phyloP scores from a whole-genome alignment of 2,888 invertebrate species.

The Leuctra nigra region DNA sequence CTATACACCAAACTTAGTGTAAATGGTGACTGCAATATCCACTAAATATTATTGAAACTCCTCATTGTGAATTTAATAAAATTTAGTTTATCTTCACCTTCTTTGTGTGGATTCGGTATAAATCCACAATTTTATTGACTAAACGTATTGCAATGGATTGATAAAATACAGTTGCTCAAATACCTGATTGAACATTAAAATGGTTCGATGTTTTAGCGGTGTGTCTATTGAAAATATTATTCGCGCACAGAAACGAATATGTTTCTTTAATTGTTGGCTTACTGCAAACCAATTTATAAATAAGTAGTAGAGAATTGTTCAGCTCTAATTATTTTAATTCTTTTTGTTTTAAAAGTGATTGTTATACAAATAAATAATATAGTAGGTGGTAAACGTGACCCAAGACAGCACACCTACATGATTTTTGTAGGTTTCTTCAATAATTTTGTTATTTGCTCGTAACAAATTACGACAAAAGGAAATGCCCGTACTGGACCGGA shows the following conservation, averaged over 20 bases:
- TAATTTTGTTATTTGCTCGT: too few species aligned
- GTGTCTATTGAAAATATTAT: too few species aligned
- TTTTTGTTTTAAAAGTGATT: constrained; percentile 1
- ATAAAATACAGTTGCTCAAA: constrained; percentile 28
- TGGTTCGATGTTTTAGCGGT: constrained; percentile 4
- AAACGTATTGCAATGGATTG: constrained; percentile 19
- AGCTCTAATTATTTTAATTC: not conserved
- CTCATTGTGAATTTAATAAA: constrained; percentile 21
- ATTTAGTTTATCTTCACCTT: constrained; percentile 15
- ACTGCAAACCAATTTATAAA: not conserved
- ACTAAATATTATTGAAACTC: constrained; percentile 1
- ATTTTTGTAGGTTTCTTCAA: too few species aligned
- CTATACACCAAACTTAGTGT: not conserved
- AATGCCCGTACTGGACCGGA: too few species aligned
- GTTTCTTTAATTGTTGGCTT: constrained; percentile 2
- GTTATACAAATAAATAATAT: not conserved
- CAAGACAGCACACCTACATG: too few species aligned
- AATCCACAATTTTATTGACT: constrained; percentile 22
- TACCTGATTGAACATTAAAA: constrained; percentile 21
- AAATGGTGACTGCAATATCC: not conserved
- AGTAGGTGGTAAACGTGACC: not conserved
- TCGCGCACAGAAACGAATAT: too few species aligned
- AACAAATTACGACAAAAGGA: too few species aligned
- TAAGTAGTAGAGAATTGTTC: not conserved
- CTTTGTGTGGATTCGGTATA: constrained; percentile 13